These are phyloP conservation scores for Smittia sp. DNA, from an alignment of 2,888 invertebrate species.

Conservation along the genomic window DNA sequence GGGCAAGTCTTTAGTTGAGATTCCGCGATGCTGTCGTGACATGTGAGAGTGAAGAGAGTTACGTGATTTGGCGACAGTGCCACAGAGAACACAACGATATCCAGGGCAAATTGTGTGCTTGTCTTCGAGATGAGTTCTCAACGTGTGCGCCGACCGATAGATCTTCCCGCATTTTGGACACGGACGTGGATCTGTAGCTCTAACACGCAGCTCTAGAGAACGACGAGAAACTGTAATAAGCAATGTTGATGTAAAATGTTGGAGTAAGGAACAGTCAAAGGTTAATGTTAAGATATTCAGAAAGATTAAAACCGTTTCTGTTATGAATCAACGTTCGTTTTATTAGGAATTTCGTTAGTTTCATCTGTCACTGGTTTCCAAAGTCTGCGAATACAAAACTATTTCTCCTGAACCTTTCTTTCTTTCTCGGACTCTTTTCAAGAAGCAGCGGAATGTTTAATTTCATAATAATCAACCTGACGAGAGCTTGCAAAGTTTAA, in stretches of 20 bases:
- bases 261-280: background rate
- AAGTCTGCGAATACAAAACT: constrained; percentile 25
- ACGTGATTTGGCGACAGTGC: constrained; percentile 88
- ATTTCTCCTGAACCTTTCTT: constrained; percentile 1
- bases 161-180: constrained; percentile 93
- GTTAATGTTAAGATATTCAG: background rate
- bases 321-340: constrained; percentile 24
- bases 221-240: constrained; percentile 65
- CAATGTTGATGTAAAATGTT: constrained; percentile 37
- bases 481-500: background rate
- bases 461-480: background rate
- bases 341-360: constrained; percentile 4
- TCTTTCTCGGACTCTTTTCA: background rate
- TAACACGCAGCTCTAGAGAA: constrained; percentile 80
- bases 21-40: constrained; percentile 89
- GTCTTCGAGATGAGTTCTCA: constrained; percentile 87
- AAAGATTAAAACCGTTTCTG: constrained; percentile 16
- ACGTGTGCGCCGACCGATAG: constrained; percentile 85
- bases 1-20: constrained; percentile 88
- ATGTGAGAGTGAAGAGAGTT: constrained; percentile 91
- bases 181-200: constrained; percentile 88
- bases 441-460: background rate
- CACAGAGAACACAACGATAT: constrained; percentile 86
- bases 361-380: background rate
- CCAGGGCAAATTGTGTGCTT: constrained; percentile 92